Evolutionary conservation across 2,888 invertebrate species (phyloP), one percentile per base, ranked within the genome.

Genomic region (Zygogramma bicolorata): DNA sequence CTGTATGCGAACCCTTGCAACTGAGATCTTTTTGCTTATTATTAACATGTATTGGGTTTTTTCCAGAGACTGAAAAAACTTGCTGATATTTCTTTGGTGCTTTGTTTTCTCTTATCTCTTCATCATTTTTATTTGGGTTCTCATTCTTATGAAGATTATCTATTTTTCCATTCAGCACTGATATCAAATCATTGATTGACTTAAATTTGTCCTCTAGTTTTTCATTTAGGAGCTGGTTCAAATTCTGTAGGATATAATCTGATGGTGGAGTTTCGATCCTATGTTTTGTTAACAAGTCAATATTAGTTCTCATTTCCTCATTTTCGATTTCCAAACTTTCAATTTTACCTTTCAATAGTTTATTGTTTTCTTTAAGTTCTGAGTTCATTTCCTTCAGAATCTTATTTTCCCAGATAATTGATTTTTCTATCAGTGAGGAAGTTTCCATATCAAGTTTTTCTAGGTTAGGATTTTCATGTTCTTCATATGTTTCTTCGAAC

Each of bases 351-450:
- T 61, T 61, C 18, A 38, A 34, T 60, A 60, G 22, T 60, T 38
- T 38, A 60, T 22, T 20, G 38, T 60, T 38, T 60, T 38, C 38
- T 60, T 60, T 34, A 22, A 60, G 60, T 60, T 60, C 60, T 13
- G 38, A 18, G 18, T 60, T 60, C 22, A 60, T 20, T 60, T 60
- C 60, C 38, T 60, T 61, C 61, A 61, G 61, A 27, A 61, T 61
- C 40, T 61, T 61, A 61, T 40, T 61, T 61, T 61, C 61, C 61
- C 61, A 61, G 13, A 61, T 61, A 25, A 61, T 61, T 61, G 40
- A 40, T n/a, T 60, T 60, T 22, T 49, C 49, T 20, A 22, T 49
- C 31, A 60, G 34, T 18, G 34, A 31, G 34, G 34, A 61, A 61
- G 61, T 61, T 61, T 61, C 61, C 61, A 61, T 61, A 40, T 40